A percentile compares a stretch with the other conserved stretches of the same genome.
Evolutionary conservation across 2,797 vertebrate genomes (phyloP).

Genomic region (Lophius americanus): DNA sequence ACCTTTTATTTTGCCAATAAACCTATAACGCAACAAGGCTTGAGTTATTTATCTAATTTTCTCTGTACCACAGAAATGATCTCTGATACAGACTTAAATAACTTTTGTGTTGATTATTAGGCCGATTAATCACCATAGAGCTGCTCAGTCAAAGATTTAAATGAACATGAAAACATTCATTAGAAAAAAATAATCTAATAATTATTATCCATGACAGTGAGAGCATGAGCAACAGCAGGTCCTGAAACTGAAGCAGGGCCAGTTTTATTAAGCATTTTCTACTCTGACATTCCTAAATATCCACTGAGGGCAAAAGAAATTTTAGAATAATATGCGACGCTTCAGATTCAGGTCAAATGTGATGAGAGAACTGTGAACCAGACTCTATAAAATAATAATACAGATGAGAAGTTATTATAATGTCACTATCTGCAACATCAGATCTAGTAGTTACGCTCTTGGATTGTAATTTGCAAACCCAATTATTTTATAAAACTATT

Average conservation of each 20-base stretch:
- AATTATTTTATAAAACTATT: constrained; percentile 7
- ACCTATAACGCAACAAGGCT: too few species aligned
- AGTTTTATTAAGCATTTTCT: constrained; percentile 1
- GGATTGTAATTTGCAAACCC: constrained; percentile 11
- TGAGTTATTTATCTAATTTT: too few species aligned
- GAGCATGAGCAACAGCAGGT: too few species aligned
- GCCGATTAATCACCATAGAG: neutral
- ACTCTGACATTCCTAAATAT: neutral
- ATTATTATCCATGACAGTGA: too few species aligned
- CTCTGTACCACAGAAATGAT: too few species aligned
- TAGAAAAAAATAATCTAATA: too few species aligned
- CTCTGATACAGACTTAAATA: too few species aligned
- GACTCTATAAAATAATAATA: neutral
- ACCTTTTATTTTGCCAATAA: too few species aligned
- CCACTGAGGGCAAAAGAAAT: neutral
- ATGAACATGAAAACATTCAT: neutral
- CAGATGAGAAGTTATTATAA: constrained; percentile 13
- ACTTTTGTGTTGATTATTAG: too few species aligned
- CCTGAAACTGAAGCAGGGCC: too few species aligned
- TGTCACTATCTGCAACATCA: neutral
- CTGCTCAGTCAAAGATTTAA: constrained; percentile 13
- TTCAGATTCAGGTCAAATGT: constrained; percentile 2
- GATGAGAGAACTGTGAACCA: neutral
- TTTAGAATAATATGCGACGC: neutral
- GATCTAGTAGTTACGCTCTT: constrained; percentile 1